Percentiles rank a stretch among this genome's conserved stretches.
Conservation (phyloP, 2,113 vertebrate genomes). For the Phrynosoma platyrhinos region DNA sequence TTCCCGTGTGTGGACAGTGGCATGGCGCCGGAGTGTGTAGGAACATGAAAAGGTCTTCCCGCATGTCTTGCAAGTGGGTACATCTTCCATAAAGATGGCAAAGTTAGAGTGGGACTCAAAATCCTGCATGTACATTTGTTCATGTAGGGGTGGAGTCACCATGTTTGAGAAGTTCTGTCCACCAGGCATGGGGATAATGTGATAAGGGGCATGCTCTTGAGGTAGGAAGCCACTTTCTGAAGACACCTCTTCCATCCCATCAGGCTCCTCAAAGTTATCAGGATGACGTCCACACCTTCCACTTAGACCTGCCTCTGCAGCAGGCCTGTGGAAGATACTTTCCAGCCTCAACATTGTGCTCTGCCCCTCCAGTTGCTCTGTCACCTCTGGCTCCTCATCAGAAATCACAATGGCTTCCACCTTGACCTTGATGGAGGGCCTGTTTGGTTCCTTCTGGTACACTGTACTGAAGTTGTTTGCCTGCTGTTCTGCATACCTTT, state of each 20-base stretch:
- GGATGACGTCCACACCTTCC: conserved; percentile 53
- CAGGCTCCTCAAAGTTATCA: conserved; percentile 69
- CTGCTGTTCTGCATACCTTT: conserved; percentile 59
- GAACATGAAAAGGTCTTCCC: conserved; percentile 95
- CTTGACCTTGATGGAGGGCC: conserved; percentile 76
- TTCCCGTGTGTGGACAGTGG: conserved; percentile 92
- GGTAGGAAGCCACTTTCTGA: conserved; percentile 77
- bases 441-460: conserved; percentile 26
- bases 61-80: conserved; percentile 91
- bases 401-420: conserved; percentile 94
- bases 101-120: conserved; percentile 81
- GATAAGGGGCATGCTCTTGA: conserved; percentile 69
- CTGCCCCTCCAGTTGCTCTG: conserved; percentile 38
- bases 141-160: conserved; percentile 62
- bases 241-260: conserved; percentile 76
- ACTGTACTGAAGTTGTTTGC: conserved; percentile 56
- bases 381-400: conserved; percentile 84
- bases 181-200: conserved; percentile 71
- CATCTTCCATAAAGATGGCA: conserved; percentile 86
- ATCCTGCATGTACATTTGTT: conserved; percentile 84
- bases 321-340: conserved; percentile 49
- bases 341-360: conserved; percentile 49
- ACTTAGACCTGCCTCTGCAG: conserved; percentile 24
- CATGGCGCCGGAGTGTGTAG: conserved; percentile 90
- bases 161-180: conserved; percentile 67